phyloP scores from a whole-genome alignment of 1,140 invertebrate genomes.

The Danaus melanippus region DNA sequence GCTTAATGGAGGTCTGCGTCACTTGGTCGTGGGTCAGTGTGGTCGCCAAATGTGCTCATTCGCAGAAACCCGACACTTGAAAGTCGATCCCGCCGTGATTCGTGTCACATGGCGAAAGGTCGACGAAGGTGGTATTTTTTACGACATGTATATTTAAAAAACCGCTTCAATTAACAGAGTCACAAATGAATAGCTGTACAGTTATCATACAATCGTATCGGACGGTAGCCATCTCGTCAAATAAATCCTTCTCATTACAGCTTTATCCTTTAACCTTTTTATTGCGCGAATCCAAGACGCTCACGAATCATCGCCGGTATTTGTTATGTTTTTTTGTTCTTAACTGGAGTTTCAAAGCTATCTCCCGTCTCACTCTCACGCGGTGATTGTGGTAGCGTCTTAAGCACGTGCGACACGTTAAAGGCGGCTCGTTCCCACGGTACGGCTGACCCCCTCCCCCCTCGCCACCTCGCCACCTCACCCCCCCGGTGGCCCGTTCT shows the following conservation, averaged over 20 bases:
- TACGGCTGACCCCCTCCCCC: constrained; percentile 43
- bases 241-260: too few species aligned
- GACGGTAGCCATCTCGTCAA: too few species aligned
- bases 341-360: constrained; percentile 15
- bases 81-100: constrained; percentile 56
- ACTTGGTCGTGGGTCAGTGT: constrained; percentile 49
- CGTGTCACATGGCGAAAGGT: constrained; percentile 56
- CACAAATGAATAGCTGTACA: too few species aligned
- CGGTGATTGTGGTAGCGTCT: constrained; percentile 46
- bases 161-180: not conserved
- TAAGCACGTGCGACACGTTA: constrained; percentile 68
- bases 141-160: constrained; percentile 18
- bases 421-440: constrained; percentile 70
- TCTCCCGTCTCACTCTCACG: constrained; percentile 36
- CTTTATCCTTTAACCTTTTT: constrained; percentile 4
- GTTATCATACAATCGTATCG: too few species aligned
- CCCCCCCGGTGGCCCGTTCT: constrained; percentile 12
- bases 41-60: constrained; percentile 60
- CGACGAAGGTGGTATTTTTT: constrained; percentile 60
- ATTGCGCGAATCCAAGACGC: constrained; percentile 32
- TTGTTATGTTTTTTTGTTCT: constrained; percentile 54
- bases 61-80: constrained; percentile 45
- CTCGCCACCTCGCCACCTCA: constrained; percentile 21
- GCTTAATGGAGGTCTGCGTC: constrained; percentile 50
- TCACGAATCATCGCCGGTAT: constrained; percentile 63